Conservation (phyloP, 2,888 invertebrate genomes). For the Doris montereyensis region DNA sequence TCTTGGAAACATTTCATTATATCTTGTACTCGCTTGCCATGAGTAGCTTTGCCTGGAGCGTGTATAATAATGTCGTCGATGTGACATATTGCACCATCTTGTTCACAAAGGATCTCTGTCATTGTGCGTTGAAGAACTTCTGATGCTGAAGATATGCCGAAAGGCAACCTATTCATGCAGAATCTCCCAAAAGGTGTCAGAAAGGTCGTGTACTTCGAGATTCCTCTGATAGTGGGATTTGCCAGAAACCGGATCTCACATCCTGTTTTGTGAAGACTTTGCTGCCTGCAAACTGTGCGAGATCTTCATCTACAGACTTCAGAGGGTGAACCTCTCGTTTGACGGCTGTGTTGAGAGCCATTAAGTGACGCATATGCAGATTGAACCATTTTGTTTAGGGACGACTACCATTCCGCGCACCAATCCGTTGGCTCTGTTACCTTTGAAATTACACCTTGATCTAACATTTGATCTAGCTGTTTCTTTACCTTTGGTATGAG, state of each 20-base stretch:
- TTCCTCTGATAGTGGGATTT: conserved; percentile 40
- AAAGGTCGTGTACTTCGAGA: conserved; percentile 14
- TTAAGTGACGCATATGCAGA: conserved; percentile 41
- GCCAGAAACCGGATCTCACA: conserved; percentile 47
- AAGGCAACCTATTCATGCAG: conserved; percentile 14
- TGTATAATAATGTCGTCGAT: conserved; percentile 51
- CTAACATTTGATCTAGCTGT: too few species aligned
- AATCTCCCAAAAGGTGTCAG: conserved; percentile 1
- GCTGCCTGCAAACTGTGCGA: conserved; percentile 36
- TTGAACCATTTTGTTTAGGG: conserved; percentile 46
- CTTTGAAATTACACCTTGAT: too few species aligned
- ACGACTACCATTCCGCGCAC: conserved; percentile 58
- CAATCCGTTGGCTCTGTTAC: too few species aligned
- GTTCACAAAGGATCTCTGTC: conserved; percentile 35
- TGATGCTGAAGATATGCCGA: conserved; percentile 9
- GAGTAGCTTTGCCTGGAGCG: conserved; percentile 37
- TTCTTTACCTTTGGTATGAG: conserved; percentile 50
- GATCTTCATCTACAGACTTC: too few species aligned
- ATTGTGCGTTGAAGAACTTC: conserved; percentile 38
- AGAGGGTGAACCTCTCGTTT: conserved; percentile 27
- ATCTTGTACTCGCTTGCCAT: conserved; percentile 38
- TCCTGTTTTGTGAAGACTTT: conserved; percentile 47
- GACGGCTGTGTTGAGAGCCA: conserved; percentile 9
- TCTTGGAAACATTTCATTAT: conserved; percentile 34
- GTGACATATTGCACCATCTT: conserved; percentile 43